Percentiles rank a stretch among this genome's conserved stretches.
phyloP scores from a whole-genome alignment of 2,113 vertebrate species.

The Ardeotis arabs region DNA sequence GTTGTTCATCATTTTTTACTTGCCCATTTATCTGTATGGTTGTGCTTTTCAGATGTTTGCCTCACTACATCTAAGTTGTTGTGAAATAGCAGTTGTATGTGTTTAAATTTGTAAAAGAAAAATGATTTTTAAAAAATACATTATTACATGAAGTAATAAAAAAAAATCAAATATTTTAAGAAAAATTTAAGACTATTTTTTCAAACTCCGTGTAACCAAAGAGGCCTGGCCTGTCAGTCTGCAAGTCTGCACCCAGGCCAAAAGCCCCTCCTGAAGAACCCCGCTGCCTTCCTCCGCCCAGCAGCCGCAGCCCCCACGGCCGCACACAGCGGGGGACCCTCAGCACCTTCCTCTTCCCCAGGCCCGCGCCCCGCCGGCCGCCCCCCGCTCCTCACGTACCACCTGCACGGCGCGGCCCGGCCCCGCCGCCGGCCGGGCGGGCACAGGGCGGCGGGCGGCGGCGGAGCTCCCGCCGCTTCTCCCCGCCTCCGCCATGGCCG shows the following conservation, averaged over 20 bases:
- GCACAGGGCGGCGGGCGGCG: not conserved
- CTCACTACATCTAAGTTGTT: not conserved
- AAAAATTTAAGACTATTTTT: not conserved
- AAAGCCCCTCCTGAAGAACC: not conserved
- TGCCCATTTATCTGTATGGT: not conserved
- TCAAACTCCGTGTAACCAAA: not conserved
- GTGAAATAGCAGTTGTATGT: not conserved
- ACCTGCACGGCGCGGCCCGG: not conserved
- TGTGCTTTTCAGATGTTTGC: not conserved
- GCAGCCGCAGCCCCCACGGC: not conserved
- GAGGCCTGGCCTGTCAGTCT: rapidly evolving
- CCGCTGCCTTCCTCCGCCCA: not conserved
- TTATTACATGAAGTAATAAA: no score
- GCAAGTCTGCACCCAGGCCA: rapidly evolving
- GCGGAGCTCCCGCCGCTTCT: not conserved
- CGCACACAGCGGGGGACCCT: no score
- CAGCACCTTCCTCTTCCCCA: no score
- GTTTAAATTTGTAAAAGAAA: not conserved
- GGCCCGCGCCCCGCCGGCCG: no score
- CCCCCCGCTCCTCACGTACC: not conserved
- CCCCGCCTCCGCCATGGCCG: not conserved
- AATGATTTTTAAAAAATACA: no score
- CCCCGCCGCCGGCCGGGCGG: not conserved
- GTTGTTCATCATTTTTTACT: not conserved
- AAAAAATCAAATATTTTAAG: not conserved